These are phyloP conservation scores for Cosmia pyralina DNA, from an alignment of 2,888 invertebrate species.

Conservation along the genomic window DNA sequence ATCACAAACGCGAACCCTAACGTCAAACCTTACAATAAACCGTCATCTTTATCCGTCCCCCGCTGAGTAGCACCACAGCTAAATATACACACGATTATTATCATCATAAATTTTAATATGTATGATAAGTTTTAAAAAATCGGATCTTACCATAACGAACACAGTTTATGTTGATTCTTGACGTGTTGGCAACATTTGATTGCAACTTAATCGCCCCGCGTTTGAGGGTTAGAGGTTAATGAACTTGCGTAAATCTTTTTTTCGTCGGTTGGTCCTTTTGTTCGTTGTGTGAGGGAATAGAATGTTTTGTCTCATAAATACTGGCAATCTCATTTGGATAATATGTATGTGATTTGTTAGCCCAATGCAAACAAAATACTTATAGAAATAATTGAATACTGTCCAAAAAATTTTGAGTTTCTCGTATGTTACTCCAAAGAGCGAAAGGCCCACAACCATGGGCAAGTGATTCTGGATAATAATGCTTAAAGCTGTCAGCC, in stretches of 20 bases:
- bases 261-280: conserved; percentile 33
- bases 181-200: conserved; percentile 64
- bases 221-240: conserved; percentile 61
- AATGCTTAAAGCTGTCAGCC: neutral
- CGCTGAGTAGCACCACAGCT: conserved; percentile 57
- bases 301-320: conserved; percentile 4
- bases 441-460: neutral
- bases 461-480: neutral
- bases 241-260: conserved; percentile 54
- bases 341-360: neutral
- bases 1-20: conserved; percentile 27
- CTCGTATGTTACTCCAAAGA: too few relatives aligned
- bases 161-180: conserved; percentile 63
- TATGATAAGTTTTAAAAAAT: conserved; percentile 63
- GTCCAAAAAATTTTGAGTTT: neutral
- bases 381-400: neutral
- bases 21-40: conserved; percentile 55
- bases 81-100: conserved; percentile 58
- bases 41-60: conserved; percentile 59
- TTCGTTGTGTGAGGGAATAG: conserved; percentile 15
- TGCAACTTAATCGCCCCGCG: conserved; percentile 63
- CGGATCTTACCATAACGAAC: conserved; percentile 56
- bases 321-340: neutral
- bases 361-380: neutral
- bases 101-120: conserved; percentile 60